Conservation (phyloP, 2,113 vertebrate species). For the Anthoscopus minutus region DNA sequence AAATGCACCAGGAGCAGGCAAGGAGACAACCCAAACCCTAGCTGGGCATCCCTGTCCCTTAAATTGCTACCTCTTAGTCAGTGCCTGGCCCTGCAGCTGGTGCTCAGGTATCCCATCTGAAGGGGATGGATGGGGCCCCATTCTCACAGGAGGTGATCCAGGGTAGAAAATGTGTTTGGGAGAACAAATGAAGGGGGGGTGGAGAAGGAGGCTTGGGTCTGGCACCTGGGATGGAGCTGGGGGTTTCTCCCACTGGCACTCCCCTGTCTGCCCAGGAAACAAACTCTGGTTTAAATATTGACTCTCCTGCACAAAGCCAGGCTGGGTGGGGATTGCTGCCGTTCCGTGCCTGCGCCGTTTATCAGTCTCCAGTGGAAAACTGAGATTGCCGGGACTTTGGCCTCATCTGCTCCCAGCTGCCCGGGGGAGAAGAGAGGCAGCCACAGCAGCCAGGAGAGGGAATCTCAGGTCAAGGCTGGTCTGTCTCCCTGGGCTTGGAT, state of each 20-base stretch:
- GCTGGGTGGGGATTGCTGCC: background rate
- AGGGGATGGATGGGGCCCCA: background rate
- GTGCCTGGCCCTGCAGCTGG: background rate
- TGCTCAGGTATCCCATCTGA: background rate
- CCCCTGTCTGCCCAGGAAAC: background rate
- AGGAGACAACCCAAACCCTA: background rate
- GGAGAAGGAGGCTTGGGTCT: background rate
- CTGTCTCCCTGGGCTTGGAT: background rate
- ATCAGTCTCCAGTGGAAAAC: background rate
- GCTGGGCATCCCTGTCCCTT: background rate
- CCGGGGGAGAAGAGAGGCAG: background rate
- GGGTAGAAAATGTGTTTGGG: rapidly evolving
- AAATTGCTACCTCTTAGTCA: background rate
- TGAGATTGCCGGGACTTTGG: constrained; percentile 15
- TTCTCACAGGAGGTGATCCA: background rate
- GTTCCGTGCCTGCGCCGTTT: rapidly evolving
- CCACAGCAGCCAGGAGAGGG: background rate
- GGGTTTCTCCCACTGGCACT: background rate
- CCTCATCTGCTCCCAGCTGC: constrained; percentile 12
- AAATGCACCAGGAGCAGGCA: background rate
- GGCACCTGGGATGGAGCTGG: rapidly evolving
- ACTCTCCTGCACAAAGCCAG: background rate
- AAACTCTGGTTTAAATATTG: constrained; percentile 24
- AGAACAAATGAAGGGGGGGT: background rate
- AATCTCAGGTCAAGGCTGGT: constrained; percentile 19